A percentile compares a stretch with the other conserved stretches of the same genome.
These are phyloP conservation scores for Sebastes nivosus DNA, from an alignment of 2,797 vertebrate species.

Conservation along the genomic window DNA sequence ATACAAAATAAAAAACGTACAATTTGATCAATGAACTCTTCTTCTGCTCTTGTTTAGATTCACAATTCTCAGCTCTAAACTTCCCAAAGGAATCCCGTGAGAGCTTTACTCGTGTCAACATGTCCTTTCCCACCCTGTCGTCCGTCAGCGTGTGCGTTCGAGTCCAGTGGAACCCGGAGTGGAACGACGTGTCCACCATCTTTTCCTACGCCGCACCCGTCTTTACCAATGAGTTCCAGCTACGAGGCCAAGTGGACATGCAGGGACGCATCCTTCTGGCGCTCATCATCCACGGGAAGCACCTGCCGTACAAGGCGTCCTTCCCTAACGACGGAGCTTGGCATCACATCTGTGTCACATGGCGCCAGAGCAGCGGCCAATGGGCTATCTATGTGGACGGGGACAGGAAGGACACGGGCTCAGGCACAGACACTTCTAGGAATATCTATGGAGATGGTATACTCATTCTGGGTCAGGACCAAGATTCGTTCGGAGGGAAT, in stretches of 20 bases:
- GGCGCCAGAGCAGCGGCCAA: constrained; percentile 77
- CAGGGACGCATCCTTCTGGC: constrained; percentile 83
- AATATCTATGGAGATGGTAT: constrained; percentile 84
- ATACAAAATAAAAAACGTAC: background rate
- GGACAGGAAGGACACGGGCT: constrained; percentile 72
- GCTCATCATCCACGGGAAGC: constrained; percentile 88
- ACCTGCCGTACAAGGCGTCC: constrained; percentile 85
- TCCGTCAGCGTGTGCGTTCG: constrained; percentile 86
- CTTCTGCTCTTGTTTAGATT: constrained; percentile 29
- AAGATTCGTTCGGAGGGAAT: constrained; percentile 90
- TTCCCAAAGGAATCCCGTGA: constrained; percentile 84
- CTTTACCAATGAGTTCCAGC: constrained; percentile 90
- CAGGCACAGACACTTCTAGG: constrained; percentile 64
- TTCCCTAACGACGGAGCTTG: constrained; percentile 84
- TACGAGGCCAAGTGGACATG: constrained; percentile 82
- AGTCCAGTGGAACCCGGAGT: constrained; percentile 85
- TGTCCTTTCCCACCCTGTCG: constrained; percentile 78
- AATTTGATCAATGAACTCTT: background rate
- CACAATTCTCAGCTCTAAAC: constrained; percentile 73
- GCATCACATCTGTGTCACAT: constrained; percentile 91
- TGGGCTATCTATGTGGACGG: constrained; percentile 89
- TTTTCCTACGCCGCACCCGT: constrained; percentile 88
- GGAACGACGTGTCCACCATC: constrained; percentile 81
- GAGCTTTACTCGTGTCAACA: constrained; percentile 80
- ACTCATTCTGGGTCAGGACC: constrained; percentile 93